Evolutionary conservation across 35 echinoderm and acorn worm species (phyloP).

Genomic region (Strongylocentrotus purpuratus): DNA sequence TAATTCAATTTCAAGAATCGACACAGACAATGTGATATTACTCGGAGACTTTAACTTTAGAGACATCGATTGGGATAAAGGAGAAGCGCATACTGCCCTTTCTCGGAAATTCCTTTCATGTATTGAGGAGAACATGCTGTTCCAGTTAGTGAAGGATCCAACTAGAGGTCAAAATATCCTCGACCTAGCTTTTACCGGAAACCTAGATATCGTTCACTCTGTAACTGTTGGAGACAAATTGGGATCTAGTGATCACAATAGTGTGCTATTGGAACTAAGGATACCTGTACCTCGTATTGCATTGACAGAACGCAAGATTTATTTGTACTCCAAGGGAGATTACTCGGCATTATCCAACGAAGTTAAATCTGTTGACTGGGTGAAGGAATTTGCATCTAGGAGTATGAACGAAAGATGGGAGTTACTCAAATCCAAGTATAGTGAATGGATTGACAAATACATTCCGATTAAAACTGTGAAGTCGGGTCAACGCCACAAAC

Average conservation of each 20-base stretch:
- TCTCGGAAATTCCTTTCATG: too few relatives aligned
- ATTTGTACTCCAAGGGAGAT: slow-evolving; percentile 58
- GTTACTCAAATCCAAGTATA: background rate
- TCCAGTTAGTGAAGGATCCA: slow-evolving; percentile 45
- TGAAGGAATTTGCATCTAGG: background rate
- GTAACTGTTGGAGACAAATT: too few relatives aligned
- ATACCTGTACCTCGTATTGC: slow-evolving; percentile 54
- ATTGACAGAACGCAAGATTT: slow-evolving; percentile 36
- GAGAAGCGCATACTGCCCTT: too few relatives aligned
- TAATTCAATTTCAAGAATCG: too few relatives aligned
- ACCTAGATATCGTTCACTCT: too few relatives aligned
- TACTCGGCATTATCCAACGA: background rate
- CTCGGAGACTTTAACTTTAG: too few relatives aligned
- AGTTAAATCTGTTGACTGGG: slow-evolving; percentile 2
- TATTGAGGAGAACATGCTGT: slow-evolving; percentile 38
- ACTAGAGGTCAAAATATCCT: slow-evolving; percentile 44
- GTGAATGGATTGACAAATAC: background rate
- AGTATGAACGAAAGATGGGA: background rate
- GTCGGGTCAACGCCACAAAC: too few relatives aligned
- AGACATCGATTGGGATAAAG: too few relatives aligned
- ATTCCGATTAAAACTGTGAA: too few relatives aligned
- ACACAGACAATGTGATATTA: too few relatives aligned
- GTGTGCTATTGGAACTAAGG: background rate
- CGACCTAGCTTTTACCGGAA: slow-evolving; percentile 40
- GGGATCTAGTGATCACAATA: slow-evolving; percentile 55